phyloP scores from a whole-genome alignment of 2,888 invertebrate species.

The Pseudoips prasinana region DNA sequence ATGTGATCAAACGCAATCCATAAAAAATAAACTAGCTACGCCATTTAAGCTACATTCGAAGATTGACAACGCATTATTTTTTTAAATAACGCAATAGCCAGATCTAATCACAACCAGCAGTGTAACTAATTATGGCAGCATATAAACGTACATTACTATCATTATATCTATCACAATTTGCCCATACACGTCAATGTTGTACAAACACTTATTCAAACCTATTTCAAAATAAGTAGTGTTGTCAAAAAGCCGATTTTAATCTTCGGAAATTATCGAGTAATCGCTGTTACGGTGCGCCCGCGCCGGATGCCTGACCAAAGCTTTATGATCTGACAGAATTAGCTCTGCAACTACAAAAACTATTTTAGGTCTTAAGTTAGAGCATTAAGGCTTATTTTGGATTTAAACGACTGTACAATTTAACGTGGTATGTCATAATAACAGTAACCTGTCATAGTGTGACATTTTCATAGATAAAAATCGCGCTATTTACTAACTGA shows the following conservation, averaged over 20 bases:
- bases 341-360: constrained; percentile 1
- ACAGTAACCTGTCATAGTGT: constrained; percentile 76
- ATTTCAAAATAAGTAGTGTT: constrained; percentile 61
- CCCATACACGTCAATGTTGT: constrained; percentile 37
- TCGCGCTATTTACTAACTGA: constrained; percentile 65
- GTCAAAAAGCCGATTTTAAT: constrained; percentile 73
- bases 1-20: too few relatives aligned
- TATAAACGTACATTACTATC: constrained; percentile 21
- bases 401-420: constrained; percentile 5
- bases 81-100: constrained; percentile 10
- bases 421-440: constrained; percentile 53
- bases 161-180: constrained; percentile 33
- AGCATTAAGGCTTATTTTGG: constrained; percentile 20
- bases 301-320: constrained; percentile 73
- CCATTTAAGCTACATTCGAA: too few relatives aligned
- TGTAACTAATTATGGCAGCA: constrained; percentile 10
- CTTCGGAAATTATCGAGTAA: constrained; percentile 77
- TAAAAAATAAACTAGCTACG: too few relatives aligned
- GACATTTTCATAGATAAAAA: constrained; percentile 69
- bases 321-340: constrained; percentile 35
- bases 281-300: constrained; percentile 73
- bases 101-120: constrained; percentile 21
- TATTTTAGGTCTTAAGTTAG: constrained; percentile 23
- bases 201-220: constrained; percentile 36
- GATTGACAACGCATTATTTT: too few relatives aligned